Base-by-base conservation (phyloP, 2,888 invertebrate genomes). In the Rotaria macrura region DNA sequence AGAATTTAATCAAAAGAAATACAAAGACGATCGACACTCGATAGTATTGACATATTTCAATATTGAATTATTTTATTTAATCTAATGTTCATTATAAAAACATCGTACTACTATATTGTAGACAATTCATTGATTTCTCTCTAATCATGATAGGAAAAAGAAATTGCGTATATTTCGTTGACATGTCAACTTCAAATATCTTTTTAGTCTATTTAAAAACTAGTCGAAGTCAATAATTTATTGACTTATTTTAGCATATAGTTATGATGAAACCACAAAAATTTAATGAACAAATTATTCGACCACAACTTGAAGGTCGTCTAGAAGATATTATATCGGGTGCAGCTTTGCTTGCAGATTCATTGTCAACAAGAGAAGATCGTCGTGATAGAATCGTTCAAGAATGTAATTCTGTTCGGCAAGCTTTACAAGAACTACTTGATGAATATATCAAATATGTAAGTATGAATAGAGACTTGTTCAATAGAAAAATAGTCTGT, bases 311-410 rank as follows among this genome's bases (percentile, higher is more conserved):
- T 83, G 98, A 99, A 91, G 97, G 96, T 91, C 92, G 96, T 23
- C 93, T 99, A 83, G 99, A 99, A 91, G 95, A 95, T 90, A 99
- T 99, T 90, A 97, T 99, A 84, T 96, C 95, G 89, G 97, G 97
- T 0, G 97, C 97, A 0, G 98, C 97, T 0, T 92, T 97, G 4
- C 96, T 99, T 95, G 99, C 99, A 0, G 98, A 99, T 91, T 96
- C 96, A 1, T 90, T 91, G 17, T 97, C 96, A 89, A 98, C 98
- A 23, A 93, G 98, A 83, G 96, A 97, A 91, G 97, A 97, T 89
- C 93, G 98, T 0, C 94, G 97, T 85, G 97, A 97, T 90, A 93
- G 96, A 85, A 99, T 99, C 88, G 96, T 98, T 43, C 96, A 96
- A 34, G 98, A 98, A 91, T 99, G 98, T 90, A 99, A 99, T 92